Evolutionary conservation across 2,797 vertebrate genomes (phyloP).

Genomic region (Aselliscus stoliczkanus): DNA sequence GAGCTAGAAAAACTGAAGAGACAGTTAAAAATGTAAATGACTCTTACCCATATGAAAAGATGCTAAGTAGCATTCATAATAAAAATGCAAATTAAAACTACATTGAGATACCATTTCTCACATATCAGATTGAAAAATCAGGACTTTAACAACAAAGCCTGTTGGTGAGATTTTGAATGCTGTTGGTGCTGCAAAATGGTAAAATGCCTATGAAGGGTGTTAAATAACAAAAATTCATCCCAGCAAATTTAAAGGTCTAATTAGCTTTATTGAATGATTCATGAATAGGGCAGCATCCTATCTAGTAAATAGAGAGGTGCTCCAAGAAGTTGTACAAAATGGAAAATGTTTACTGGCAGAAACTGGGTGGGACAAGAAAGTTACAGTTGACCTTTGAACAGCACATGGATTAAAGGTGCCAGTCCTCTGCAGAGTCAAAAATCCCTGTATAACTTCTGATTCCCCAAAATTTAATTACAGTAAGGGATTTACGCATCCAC

Average conservation of each 20-base stretch:
- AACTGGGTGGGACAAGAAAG: not conserved
- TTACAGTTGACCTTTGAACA: not conserved
- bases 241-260: not conserved
- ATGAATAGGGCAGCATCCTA: not conserved
- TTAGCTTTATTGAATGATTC: not conserved
- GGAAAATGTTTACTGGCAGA: not conserved
- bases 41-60: slow-evolving; percentile 1
- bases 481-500: too few relatives aligned
- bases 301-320: not conserved
- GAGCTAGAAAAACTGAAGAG: not conserved
- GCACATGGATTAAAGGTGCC: too few relatives aligned
- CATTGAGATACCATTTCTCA: slow-evolving; percentile 18
- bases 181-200: not conserved
- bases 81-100: slow-evolving; percentile 14
- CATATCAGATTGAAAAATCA: slow-evolving; percentile 7
- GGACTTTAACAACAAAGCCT: not conserved
- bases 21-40: not conserved
- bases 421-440: not conserved
- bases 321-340: not conserved
- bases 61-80: not conserved
- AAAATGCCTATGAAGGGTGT: not conserved
- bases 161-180: not conserved
- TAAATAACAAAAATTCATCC: not conserved
- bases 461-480: too few relatives aligned
- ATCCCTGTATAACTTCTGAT: not conserved